These are phyloP conservation scores for Megamerina dolium DNA, from an alignment of 2,888 invertebrate genomes.

Conservation along the genomic window DNA sequence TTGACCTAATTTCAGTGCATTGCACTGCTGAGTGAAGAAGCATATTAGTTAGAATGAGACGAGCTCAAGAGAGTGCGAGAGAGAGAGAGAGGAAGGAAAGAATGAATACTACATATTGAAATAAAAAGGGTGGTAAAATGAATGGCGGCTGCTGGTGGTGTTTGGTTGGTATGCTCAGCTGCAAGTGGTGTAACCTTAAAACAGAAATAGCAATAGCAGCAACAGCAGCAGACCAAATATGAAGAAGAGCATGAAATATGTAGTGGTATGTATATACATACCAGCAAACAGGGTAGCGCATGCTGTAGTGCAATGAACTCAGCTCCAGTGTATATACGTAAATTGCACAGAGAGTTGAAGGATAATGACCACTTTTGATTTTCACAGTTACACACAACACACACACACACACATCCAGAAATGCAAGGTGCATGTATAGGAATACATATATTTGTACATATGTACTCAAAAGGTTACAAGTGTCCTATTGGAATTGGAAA, in stretches of 20 bases:
- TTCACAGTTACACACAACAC: too few species aligned
- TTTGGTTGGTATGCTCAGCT: slow-evolving; percentile 2
- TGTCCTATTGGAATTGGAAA: too few species aligned
- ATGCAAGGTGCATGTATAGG: slow-evolving; percentile 7
- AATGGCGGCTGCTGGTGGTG: not conserved
- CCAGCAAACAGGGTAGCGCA: slow-evolving; percentile 6
- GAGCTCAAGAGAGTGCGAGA: not conserved
- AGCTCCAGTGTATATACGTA: too few species aligned
- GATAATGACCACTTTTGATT: slow-evolving; percentile 23
- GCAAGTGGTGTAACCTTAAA: slow-evolving; percentile 31
- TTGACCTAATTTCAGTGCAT: slow-evolving; percentile 45
- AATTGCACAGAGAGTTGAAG: slow-evolving; percentile 39
- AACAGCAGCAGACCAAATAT: too few species aligned
- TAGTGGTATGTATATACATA: too few species aligned
- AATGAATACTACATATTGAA: not conserved
- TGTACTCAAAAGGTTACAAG: too few species aligned
- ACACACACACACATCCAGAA: too few species aligned
- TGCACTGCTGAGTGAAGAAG: slow-evolving; percentile 31
- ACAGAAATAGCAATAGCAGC: slow-evolving; percentile 7
- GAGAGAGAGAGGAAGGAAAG: not conserved
- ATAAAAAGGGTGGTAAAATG: not conserved
- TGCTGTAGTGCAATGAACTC: slow-evolving; percentile 34
- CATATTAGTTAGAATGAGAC: slow-evolving; percentile 5
- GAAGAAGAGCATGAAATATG: too few species aligned
- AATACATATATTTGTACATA: not conserved